These are phyloP conservation scores for Festucalex cinctus DNA, from an alignment of 2,113 vertebrate species.

Conservation along the genomic window DNA sequence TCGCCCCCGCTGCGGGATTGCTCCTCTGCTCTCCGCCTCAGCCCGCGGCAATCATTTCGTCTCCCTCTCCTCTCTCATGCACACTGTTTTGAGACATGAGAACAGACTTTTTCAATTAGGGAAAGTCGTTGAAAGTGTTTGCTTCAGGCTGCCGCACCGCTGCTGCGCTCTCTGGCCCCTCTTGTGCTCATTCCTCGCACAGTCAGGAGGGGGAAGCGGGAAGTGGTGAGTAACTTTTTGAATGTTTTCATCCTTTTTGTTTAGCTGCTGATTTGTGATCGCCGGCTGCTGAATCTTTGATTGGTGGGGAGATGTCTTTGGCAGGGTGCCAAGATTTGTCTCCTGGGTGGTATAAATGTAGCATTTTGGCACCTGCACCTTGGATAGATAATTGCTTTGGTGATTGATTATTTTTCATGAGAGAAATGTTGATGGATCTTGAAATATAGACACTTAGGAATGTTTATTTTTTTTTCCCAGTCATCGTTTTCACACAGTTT, in stretches of 20 bases:
- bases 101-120: conserved; percentile 76
- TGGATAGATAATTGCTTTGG: conserved; percentile 18
- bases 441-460: conserved; percentile 20
- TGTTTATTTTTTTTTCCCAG: conserved; percentile 21
- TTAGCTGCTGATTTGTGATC: conserved; percentile 40
- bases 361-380: conserved; percentile 35
- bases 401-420: conserved; percentile 45
- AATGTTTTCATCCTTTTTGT: conserved; percentile 47
- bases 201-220: conserved; percentile 32
- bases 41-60: conserved; percentile 12
- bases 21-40: conserved; percentile 30
- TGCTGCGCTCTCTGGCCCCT: conserved; percentile 43
- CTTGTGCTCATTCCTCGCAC: conserved; percentile 42
- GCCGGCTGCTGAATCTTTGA: conserved; percentile 24
- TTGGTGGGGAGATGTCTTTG: conserved; percentile 46
- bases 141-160: conserved; percentile 48
- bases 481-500: neutral
- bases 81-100: conserved; percentile 44
- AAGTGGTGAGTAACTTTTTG: conserved; percentile 67
- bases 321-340: conserved; percentile 32
- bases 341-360: conserved; percentile 43
- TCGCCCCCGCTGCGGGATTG: conserved; percentile 21
- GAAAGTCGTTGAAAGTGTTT: conserved; percentile 54
- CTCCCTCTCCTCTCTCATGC: conserved; percentile 12
- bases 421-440: conserved; percentile 25